Evolutionary conservation across 2,113 vertebrate species (phyloP).

Genomic region (Nesoenas mayeri): DNA sequence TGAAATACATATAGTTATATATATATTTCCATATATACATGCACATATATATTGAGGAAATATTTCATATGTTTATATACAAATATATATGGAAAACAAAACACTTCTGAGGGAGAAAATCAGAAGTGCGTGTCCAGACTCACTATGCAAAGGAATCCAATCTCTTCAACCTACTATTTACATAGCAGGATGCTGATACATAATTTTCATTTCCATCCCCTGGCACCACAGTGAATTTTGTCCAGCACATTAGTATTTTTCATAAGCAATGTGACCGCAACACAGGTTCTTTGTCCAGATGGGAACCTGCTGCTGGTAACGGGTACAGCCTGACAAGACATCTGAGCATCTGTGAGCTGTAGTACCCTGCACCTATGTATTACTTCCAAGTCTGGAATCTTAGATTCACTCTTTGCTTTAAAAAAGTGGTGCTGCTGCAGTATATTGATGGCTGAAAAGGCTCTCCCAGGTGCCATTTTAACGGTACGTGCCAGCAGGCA

Average conservation of each 20-base stretch:
- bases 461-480: not conserved
- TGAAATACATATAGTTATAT: not conserved
- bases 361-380: not conserved
- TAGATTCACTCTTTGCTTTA: not conserved
- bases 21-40: not conserved
- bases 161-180: not conserved
- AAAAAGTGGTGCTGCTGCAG: not conserved
- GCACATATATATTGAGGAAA: not conserved
- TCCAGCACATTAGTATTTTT: not conserved
- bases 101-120: not conserved
- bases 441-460: not conserved
- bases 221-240: not conserved
- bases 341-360: not conserved
- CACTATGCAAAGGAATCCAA: not conserved
- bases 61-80: not conserved
- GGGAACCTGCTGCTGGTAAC: not conserved
- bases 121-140: not conserved
- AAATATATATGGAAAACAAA: not conserved
- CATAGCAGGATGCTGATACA: not conserved
- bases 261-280: not conserved
- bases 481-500: not conserved
- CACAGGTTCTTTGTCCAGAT: not conserved
- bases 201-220: not conserved
- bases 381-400: not conserved
- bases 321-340: not conserved